phyloP scores from a whole-genome alignment of 2,888 invertebrate genomes.

The Drosophila aldrichi region DNA sequence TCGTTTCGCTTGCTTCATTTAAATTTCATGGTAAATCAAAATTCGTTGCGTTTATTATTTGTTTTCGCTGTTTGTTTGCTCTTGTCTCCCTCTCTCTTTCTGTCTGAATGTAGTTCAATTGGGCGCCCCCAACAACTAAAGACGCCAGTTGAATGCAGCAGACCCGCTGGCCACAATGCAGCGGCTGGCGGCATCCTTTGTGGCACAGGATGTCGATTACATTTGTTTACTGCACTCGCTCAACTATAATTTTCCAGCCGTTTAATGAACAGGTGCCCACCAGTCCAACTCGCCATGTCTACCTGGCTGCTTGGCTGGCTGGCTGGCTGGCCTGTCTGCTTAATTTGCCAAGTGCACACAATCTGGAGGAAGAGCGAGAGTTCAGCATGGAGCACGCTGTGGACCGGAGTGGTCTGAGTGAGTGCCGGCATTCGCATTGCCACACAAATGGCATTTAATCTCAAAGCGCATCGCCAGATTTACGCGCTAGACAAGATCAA shows the following conservation, averaged over 20 bases:
- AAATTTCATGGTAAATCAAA: constrained; percentile 81
- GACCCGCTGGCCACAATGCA: constrained; percentile 35
- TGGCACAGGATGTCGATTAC: constrained; percentile 76
- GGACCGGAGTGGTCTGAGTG: constrained; percentile 40
- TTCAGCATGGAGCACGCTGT: background rate
- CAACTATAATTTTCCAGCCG: constrained; percentile 72
- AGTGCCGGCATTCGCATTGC: constrained; percentile 51
- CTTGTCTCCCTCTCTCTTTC: background rate
- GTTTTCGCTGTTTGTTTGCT: constrained; percentile 43
- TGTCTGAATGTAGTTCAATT: constrained; percentile 52
- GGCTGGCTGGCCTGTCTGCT: constrained; percentile 38
- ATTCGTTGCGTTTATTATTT: constrained; percentile 76
- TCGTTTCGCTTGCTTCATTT: constrained; percentile 63
- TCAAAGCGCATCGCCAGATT: constrained; percentile 75
- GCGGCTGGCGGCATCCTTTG: constrained; percentile 67
- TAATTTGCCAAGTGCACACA: constrained; percentile 61
- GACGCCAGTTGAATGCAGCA: constrained; percentile 27
- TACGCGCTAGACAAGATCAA: constrained; percentile 78
- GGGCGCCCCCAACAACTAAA: constrained; percentile 42
- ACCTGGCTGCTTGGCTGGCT: background rate
- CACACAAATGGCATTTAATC: constrained; percentile 76
- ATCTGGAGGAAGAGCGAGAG: background rate
- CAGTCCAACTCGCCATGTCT: constrained; percentile 4
- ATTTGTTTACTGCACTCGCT: constrained; percentile 76
- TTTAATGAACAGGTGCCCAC: constrained; percentile 76